phyloP scores from a whole-genome alignment of 2,888 invertebrate species.

The Harpagoxenus sublaevis region DNA sequence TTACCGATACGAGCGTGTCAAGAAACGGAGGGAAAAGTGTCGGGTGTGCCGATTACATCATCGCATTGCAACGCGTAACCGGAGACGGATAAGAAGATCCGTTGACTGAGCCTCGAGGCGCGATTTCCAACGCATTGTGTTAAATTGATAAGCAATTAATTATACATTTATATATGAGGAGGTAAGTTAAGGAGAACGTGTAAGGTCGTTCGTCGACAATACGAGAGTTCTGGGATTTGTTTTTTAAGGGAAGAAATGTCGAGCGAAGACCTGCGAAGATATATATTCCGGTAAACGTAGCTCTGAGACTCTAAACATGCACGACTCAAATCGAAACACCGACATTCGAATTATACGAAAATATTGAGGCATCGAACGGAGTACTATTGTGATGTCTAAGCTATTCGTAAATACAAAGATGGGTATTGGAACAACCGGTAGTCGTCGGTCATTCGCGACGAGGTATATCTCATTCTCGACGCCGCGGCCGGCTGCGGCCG shows the following conservation, averaged over 20 bases:
- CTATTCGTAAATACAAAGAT: background rate
- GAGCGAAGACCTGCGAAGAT: background rate
- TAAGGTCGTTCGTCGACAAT: background rate
- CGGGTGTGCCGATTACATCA: conserved; percentile 63
- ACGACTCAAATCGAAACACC: background rate
- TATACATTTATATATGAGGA: background rate
- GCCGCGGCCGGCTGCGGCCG: background rate
- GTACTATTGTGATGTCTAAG: background rate
- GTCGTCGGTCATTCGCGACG: conserved; percentile 60
- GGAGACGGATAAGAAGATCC: conserved; percentile 55
- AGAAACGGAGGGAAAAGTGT: conserved; percentile 46
- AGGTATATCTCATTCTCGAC: conserved; percentile 58
- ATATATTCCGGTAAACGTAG: background rate
- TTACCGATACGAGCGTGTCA: conserved; percentile 34
- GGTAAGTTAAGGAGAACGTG: background rate
- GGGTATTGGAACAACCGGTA: background rate
- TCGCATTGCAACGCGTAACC: conserved; percentile 55
- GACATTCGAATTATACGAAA: background rate
- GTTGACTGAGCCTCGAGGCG: conserved; percentile 45
- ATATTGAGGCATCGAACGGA: background rate
- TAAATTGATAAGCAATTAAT: conserved; percentile 24
- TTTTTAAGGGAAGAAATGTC: background rate
- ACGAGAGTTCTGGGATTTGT: too few species aligned
- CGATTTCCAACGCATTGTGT: conserved; percentile 2
- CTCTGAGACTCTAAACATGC: background rate